These are phyloP conservation scores for Dendrolimus houi DNA, from an alignment of 2,888 invertebrate species.

Conservation along the genomic window DNA sequence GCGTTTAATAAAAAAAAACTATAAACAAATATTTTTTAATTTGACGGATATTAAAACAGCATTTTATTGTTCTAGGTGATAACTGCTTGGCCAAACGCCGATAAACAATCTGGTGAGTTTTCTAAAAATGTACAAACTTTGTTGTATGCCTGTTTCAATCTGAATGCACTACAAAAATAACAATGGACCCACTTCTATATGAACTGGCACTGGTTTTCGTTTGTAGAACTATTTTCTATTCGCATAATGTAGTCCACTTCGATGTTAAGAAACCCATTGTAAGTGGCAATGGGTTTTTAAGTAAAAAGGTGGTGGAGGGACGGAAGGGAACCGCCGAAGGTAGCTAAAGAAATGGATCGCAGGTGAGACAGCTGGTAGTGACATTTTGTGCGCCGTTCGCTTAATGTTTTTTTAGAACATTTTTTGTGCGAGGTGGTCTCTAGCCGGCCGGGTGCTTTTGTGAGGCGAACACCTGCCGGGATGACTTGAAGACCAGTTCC, in stretches of 20 bases:
- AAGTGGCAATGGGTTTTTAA: slow-evolving; percentile 14
- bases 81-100: slow-evolving; percentile 30
- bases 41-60: slow-evolving; percentile 14
- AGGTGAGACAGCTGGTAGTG: slow-evolving; percentile 62
- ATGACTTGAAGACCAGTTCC: slow-evolving; percentile 25
- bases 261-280: slow-evolving; percentile 8
- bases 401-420: slow-evolving; percentile 30
- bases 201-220: slow-evolving; percentile 4
- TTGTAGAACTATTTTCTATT: slow-evolving; percentile 11
- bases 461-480: slow-evolving; percentile 56
- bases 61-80: slow-evolving; percentile 53
- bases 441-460: slow-evolving; percentile 39
- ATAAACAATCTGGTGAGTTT: slow-evolving; percentile 43
- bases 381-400: slow-evolving; percentile 48
- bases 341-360: slow-evolving; percentile 31
- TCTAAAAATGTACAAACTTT: not conserved
- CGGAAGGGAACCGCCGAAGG: slow-evolving; percentile 12
- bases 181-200: too few species aligned
- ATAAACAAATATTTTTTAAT: not conserved
- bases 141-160: not conserved
- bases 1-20: not conserved
- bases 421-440: slow-evolving; percentile 43
- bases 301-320: slow-evolving; percentile 16
- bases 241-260: slow-evolving; percentile 6
- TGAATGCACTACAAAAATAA: too few species aligned